A percentile compares a stretch with the other conserved stretches of the same genome.
Evolutionary conservation across 1,140 invertebrate species (phyloP).

Genomic region (Hyles euphorbiae): DNA sequence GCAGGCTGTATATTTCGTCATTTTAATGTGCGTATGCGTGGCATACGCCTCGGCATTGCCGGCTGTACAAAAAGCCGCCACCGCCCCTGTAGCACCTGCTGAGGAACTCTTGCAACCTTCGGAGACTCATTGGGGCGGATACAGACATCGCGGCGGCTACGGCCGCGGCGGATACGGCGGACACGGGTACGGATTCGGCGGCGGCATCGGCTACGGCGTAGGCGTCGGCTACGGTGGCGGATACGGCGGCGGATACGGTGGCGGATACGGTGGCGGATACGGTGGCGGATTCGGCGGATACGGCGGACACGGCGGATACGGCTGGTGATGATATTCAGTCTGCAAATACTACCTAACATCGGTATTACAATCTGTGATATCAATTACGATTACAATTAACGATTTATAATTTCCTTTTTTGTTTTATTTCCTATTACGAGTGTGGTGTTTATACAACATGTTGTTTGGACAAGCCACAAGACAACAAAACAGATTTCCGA

Average conservation of each 20-base stretch:
- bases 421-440: too few relatives aligned
- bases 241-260: constrained; percentile 4
- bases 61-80: not conserved
- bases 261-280: constrained; percentile 1
- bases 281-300: constrained; percentile 16
- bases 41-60: constrained; percentile 27
- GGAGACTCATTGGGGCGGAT: constrained; percentile 15
- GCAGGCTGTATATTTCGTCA: not conserved
- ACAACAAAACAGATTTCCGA: too few relatives aligned
- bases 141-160: constrained; percentile 2
- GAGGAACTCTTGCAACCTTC: constrained; percentile 14
- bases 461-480: too few relatives aligned
- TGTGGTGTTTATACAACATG: too few relatives aligned
- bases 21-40: constrained; percentile 22
- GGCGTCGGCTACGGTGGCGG: constrained; percentile 8
- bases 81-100: not conserved
- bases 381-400: not conserved
- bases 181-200: constrained; percentile 6
- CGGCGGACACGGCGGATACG: constrained; percentile 11
- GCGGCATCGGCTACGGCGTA: not conserved
- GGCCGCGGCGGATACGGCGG: constrained; percentile 7
- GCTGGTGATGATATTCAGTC: constrained; percentile 15
- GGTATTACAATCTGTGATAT: constrained; percentile 24
- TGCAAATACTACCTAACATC: not conserved
- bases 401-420: too few relatives aligned